Percentiles rank a stretch among this genome's conserved stretches.
Conservation (phyloP, 2,797 vertebrate genomes). For the Gallirallus australis region DNA sequence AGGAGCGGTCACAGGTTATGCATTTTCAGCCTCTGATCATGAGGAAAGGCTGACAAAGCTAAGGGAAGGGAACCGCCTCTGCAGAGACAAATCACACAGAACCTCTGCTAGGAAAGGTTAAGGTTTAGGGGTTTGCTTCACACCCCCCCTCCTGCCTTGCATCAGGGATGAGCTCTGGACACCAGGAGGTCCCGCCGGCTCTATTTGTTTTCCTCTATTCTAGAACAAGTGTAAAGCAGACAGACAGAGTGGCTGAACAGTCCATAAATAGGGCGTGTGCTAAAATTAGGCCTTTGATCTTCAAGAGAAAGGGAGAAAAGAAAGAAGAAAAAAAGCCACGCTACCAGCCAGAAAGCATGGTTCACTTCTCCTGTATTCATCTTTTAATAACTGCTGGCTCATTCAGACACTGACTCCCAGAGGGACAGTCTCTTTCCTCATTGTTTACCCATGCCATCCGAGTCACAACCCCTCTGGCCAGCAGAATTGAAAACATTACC, state of each 20-base stretch:
- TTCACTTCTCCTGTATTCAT: constrained; percentile 62
- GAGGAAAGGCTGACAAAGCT: neutral
- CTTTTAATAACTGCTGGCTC: constrained; percentile 66
- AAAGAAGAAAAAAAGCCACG: constrained; percentile 35
- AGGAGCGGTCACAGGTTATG: neutral
- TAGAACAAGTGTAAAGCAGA: constrained; percentile 24
- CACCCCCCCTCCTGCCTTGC: neutral
- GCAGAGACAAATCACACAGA: neutral
- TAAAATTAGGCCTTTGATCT: constrained; percentile 68
- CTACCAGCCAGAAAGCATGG: constrained; percentile 55
- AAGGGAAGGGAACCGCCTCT: neutral
- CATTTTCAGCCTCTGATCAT: neutral
- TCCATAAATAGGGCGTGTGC: constrained; percentile 52
- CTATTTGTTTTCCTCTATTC: constrained; percentile 35
- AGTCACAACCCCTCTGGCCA: constrained; percentile 66
- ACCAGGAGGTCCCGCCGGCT: neutral
- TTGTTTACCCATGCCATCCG: constrained; percentile 42
- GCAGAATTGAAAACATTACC: constrained; percentile 65
- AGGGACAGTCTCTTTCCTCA: constrained; percentile 56
- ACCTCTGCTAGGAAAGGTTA: neutral
- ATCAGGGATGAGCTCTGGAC: neutral
- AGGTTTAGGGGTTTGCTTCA: neutral
- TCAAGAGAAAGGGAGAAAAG: constrained; percentile 27
- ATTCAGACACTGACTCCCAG: constrained; percentile 49
- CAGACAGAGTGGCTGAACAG: neutral